Percentiles rank a stretch among this genome's conserved stretches.
These are phyloP conservation scores for Stenchaetothrips biformis DNA, from an alignment of 2,888 invertebrate species.

Conservation along the genomic window DNA sequence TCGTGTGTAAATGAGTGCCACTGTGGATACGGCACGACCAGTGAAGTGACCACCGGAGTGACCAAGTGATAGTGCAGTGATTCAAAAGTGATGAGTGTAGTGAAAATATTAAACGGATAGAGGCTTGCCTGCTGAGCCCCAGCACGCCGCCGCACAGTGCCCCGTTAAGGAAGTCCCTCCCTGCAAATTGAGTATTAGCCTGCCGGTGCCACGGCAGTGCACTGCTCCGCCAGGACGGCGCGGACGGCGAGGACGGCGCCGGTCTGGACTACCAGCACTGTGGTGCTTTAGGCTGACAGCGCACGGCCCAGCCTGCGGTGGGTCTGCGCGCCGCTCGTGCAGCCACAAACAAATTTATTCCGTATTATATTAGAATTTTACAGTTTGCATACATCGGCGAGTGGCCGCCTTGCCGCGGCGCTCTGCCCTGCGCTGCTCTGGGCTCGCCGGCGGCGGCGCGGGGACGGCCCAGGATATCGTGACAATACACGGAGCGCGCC, in stretches of 20 bases:
- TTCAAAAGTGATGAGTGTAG: background rate
- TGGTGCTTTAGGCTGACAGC: no score
- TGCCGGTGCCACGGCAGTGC: background rate
- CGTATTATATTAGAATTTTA: constrained; percentile 17
- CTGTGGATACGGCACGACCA: constrained; percentile 18
- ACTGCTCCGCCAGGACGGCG: background rate
- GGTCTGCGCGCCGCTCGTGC: background rate
- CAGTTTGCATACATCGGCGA: constrained; percentile 7
- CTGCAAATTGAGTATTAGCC: background rate
- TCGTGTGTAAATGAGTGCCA: background rate
- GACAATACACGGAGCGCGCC: background rate
- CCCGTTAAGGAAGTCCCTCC: background rate
- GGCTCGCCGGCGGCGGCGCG: background rate
- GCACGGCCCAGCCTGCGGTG: no score
- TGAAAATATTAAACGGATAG: background rate
- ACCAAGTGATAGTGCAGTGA: background rate
- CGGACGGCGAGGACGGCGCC: background rate
- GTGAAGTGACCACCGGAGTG: background rate
- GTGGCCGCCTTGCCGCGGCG: background rate
- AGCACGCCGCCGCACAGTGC: background rate
- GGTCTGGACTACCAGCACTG: no score
- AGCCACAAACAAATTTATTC: constrained; percentile 9
- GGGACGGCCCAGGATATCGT: background rate
- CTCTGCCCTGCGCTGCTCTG: no score
- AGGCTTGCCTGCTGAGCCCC: background rate